Evolutionary conservation across 2,797 vertebrate species (phyloP).

Genomic region (Neosalanx taihuensis): DNA sequence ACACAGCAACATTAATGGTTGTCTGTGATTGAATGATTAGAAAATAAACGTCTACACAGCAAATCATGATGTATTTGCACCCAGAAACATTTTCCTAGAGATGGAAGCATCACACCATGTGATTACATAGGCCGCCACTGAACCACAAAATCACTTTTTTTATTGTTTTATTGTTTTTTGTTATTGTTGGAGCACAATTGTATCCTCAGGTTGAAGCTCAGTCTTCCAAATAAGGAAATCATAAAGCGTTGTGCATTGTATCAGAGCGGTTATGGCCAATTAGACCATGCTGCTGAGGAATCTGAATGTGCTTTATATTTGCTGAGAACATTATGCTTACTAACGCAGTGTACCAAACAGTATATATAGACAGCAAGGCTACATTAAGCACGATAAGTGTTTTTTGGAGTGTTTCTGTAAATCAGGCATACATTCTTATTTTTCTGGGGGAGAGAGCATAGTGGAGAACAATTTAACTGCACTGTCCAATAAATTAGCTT

Average conservation of each 20-base stretch:
- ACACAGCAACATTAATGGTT: neutral
- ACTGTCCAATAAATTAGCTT: slow-evolving; percentile 8
- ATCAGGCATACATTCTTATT: neutral
- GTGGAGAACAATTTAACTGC: neutral
- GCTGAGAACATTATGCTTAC: slow-evolving; percentile 23
- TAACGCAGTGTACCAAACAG: slow-evolving; percentile 34
- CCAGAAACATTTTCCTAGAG: slow-evolving; percentile 40
- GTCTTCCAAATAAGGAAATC: slow-evolving; percentile 56
- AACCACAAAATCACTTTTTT: slow-evolving; percentile 65
- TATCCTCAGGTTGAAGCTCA: slow-evolving; percentile 66
- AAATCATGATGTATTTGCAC: slow-evolving; percentile 40
- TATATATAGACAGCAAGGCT: neutral
- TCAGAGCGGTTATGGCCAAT: slow-evolving; percentile 55
- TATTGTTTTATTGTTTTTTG: neutral
- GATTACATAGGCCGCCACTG: slow-evolving; percentile 47
- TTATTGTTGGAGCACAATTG: slow-evolving; percentile 60
- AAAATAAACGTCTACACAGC: slow-evolving; percentile 38
- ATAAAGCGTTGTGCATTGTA: slow-evolving; percentile 58
- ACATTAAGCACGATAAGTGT: neutral
- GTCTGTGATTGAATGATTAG: slow-evolving; percentile 37
- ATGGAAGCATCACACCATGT: slow-evolving; percentile 43
- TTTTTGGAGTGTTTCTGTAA: neutral
- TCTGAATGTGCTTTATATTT: slow-evolving; percentile 42
- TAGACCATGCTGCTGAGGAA: slow-evolving; percentile 34
- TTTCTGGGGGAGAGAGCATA: slow-evolving; percentile 5